A percentile compares a stretch with the other conserved stretches of the same genome.
Conservation (phyloP, 2,888 invertebrate genomes). For the Euspilapteryx auroguttella region DNA sequence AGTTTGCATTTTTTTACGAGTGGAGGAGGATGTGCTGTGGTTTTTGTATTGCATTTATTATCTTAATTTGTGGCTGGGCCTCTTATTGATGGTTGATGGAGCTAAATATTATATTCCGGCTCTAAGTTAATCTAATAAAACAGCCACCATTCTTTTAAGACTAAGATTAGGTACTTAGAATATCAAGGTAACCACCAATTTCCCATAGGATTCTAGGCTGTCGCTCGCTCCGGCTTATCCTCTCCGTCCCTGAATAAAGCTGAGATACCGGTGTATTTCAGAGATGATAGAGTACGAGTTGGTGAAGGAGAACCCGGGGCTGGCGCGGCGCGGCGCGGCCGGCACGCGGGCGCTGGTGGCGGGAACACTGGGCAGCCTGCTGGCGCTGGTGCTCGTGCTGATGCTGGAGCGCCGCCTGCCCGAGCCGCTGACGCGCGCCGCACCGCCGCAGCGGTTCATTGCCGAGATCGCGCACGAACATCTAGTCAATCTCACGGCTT, state of each 20-base stretch:
- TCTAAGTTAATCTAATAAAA: no score
- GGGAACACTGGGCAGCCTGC: constrained; percentile 37
- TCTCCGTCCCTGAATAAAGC: background rate
- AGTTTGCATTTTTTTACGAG: no score
- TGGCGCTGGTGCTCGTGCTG: constrained; percentile 34
- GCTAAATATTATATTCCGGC: no score
- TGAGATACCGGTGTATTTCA: constrained; percentile 2
- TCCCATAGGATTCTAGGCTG: background rate
- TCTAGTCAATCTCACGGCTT: constrained; percentile 62
- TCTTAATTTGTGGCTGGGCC: no score
- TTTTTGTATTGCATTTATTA: no score
- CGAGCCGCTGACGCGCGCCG: constrained; percentile 27
- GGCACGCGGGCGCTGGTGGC: constrained; percentile 34
- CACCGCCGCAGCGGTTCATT: constrained; percentile 18
- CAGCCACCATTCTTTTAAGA: no score
- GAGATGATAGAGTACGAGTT: constrained; percentile 6
- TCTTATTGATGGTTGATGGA: no score
- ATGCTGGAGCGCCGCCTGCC: constrained; percentile 64
- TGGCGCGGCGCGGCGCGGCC: constrained; percentile 13
- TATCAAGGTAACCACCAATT: no score
- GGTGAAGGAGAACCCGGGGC: constrained; percentile 32
- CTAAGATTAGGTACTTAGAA: no score
- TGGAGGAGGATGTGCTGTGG: no score
- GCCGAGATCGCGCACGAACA: constrained; percentile 68
- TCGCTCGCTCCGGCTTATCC: background rate